Conservation (phyloP, 2,888 invertebrate genomes). For the Lithophane socia region DNA sequence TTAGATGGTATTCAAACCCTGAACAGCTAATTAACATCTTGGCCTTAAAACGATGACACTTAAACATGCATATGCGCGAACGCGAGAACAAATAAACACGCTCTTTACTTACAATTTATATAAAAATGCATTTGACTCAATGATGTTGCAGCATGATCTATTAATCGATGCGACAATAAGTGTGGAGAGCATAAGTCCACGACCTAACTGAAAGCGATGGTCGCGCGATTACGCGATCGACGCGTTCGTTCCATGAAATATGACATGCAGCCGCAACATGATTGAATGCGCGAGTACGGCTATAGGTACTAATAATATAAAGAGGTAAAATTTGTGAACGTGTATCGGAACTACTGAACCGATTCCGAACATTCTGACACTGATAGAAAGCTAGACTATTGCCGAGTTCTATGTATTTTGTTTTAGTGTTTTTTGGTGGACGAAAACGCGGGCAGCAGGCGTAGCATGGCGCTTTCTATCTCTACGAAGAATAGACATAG, state of each 20-base stretch:
- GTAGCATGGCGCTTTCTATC: no score
- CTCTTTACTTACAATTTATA: background rate
- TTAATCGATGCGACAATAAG: conserved; percentile 11
- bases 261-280: no score
- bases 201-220: background rate
- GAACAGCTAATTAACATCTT: conserved; percentile 19
- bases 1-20: conserved; percentile 1
- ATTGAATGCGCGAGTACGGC: background rate
- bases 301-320: background rate
- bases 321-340: background rate
- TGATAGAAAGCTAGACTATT: background rate
- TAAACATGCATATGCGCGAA: background rate
- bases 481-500: no score
- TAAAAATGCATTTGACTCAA: conserved; percentile 1
- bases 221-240: background rate
- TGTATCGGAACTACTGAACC: background rate
- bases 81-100: background rate
- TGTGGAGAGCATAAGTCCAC: background rate
- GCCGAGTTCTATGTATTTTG: background rate
- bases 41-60: background rate
- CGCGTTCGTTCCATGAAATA: background rate
- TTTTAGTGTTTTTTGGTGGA: background rate
- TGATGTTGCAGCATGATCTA: conserved; percentile 5
- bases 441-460: no score
- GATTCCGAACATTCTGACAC: background rate